Evolutionary conservation across 2,797 vertebrate species (phyloP), one percentile per base, ranked within the genome.

Genomic region (Oryzias sinensis): DNA sequence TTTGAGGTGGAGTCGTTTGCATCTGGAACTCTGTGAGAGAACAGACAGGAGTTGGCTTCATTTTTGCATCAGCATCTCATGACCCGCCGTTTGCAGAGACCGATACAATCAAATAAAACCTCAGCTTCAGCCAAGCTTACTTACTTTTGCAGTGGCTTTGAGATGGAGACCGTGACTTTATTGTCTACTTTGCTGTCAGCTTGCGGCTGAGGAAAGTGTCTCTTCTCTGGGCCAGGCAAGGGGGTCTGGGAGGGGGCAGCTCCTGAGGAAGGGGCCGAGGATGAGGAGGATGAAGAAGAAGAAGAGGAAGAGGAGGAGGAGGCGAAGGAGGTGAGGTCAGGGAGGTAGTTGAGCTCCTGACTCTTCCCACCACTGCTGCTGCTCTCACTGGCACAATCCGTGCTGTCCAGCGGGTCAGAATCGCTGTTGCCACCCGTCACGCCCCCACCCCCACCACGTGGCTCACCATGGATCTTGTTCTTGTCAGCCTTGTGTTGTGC

Each of bases 381-480:
- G 79, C 95, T 97, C 83, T 98, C 97, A 1, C 95, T 98, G 49
- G 95, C 97, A 90, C 96, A 98, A 71, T 98, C 96, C 49, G 95
- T 96, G 90, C 95, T 97, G 53, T 97, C 97, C 90, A 98, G 62
- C 72, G 96, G 97, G 87, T 98, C 97, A 0, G 96, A 99, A 76
- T 99, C 97, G 14, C 96, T 97, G 67, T 95, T 96, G 51, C 94
- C 95, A 17, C 96, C 93, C 1, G 90, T 74, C 5, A 91, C 89
- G 72, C 93, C 93, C 71, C 95, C 95, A 11, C 88, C 87, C 1
- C 88, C 88, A 2, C 94, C 93, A 90, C 96, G 89, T 43, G 94
- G 94, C 80, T 98, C 97, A 44, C 96, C 96, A 0, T 96, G 96
- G 87, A 96, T 96, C 92, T 98, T 96, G 88, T 98, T 98, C 93